Evolutionary conservation across 2,888 invertebrate genomes (phyloP), one percentile per base, ranked within the genome.

Genomic region (Dicyrtomina minuta): DNA sequence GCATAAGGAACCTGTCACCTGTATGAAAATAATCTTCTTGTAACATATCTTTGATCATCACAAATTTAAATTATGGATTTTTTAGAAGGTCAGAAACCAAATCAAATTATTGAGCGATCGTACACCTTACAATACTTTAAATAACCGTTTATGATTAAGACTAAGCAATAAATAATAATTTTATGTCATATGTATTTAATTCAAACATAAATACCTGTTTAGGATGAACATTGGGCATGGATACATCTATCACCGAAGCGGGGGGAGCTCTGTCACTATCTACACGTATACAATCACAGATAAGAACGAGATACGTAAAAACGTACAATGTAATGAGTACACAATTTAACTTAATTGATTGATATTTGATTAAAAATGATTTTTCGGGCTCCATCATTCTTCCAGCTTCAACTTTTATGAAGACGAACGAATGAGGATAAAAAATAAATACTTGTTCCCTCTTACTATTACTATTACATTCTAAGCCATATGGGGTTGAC

Each of bases 211-310:
- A 61, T 73, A 77, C 77, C 71, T 74, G 68, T 4, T 72, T 75
- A 20, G 78, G 78, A 56, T 73, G 64, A 51, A 78, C 78, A 44
- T 72, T 69, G 2, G 78, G 78, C 76, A 77, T 76, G 12, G 68
- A 70, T 17, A 78, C 70, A 60, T 77, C 78, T 15, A 76, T 65
- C 26, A 46, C 17, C 1, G 26, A 24, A 41, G 12, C 41, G n/a
- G 59, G 41, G 39, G 59, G 59, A 20, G 43, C 8, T 22, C 43
- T 60, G 43, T 60, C 59, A 22, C 22, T 41, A 8, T 43, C 41
- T 22, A 22, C 41, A 15, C 43, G 12, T 17, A 60, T 24, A 27
- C 61, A 61, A 46, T 61, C 61, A 61, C 61, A 61, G 27, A 61
- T 61, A 22, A 27, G 44, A n/a, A 46, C n/a, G 61, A 61, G 27